phyloP scores from a whole-genome alignment of 1,140 invertebrate genomes.

The Atta cephalotes region DNA sequence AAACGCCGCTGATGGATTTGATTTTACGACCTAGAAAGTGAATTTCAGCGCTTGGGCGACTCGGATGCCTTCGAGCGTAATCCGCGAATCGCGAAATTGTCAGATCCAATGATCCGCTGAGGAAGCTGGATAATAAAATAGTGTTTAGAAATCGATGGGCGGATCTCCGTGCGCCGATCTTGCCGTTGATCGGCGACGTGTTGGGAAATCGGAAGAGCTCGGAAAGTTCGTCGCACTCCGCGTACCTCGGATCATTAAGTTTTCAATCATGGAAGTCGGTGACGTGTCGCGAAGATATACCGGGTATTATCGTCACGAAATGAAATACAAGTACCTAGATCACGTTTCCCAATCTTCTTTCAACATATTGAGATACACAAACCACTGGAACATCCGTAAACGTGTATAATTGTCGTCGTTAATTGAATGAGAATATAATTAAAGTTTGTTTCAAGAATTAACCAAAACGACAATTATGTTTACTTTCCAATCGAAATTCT shows the following conservation, averaged over 20 bases:
- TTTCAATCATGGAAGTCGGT: constrained; percentile 22
- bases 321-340: not conserved
- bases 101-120: constrained; percentile 40
- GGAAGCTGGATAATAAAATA: constrained; percentile 72
- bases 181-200: constrained; percentile 34
- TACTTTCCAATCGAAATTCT: constrained; percentile 15
- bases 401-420: not conserved
- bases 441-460: constrained; percentile 7
- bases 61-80: constrained; percentile 38
- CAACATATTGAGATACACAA: not conserved
- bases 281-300: not conserved
- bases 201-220: constrained; percentile 32
- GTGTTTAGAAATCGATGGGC: constrained; percentile 78
- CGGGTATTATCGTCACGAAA: constrained; percentile 22
- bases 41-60: constrained; percentile 75
- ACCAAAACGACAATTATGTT: not conserved
- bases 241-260: constrained; percentile 56
- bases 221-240: constrained; percentile 39
- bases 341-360: constrained; percentile 3
- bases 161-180: constrained; percentile 47
- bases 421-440: not conserved
- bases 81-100: constrained; percentile 38
- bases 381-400: not conserved
- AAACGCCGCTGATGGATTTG: constrained; percentile 67
- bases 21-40: constrained; percentile 85